phyloP scores from a whole-genome alignment of 2,113 vertebrate species.

The Thomomys bottae region DNA sequence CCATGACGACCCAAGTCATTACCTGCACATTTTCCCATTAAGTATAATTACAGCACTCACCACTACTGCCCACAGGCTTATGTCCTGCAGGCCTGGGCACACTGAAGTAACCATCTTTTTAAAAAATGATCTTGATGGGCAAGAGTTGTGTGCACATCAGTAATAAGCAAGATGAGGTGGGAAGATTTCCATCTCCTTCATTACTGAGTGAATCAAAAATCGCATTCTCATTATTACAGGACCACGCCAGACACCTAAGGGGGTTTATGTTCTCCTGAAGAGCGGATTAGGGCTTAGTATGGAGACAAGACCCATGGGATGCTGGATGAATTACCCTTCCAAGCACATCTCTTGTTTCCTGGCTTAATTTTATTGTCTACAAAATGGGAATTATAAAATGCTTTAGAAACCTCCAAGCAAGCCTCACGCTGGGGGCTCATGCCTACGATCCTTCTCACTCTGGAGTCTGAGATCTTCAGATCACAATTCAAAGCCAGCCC shows the following conservation, averaged over 20 bases:
- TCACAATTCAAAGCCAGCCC: no score
- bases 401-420: conserved; percentile 60
- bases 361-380: conserved; percentile 64
- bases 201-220: conserved; percentile 52
- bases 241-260: neutral
- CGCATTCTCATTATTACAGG: neutral
- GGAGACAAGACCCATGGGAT: conserved; percentile 16
- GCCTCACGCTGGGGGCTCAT: no score
- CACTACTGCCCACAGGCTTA: conserved; percentile 75
- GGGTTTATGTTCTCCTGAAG: conserved; percentile 52
- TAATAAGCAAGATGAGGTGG: conserved; percentile 53
- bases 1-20: conserved; percentile 80
- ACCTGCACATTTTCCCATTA: conserved; percentile 81
- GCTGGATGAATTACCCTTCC: conserved; percentile 35
- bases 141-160: conserved; percentile 58
- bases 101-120: conserved; percentile 79
- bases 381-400: conserved; percentile 72
- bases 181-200: conserved; percentile 65
- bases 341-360: conserved; percentile 48
- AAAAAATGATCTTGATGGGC: conserved; percentile 75
- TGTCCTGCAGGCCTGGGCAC: conserved; percentile 78
- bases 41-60: conserved; percentile 81
- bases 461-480: no score
- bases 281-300: conserved; percentile 5
- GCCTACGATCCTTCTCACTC: no score